Evolutionary conservation across 2,888 invertebrate genomes (phyloP), one percentile per base, ranked within the genome.

Genomic region (Noctua janthe): DNA sequence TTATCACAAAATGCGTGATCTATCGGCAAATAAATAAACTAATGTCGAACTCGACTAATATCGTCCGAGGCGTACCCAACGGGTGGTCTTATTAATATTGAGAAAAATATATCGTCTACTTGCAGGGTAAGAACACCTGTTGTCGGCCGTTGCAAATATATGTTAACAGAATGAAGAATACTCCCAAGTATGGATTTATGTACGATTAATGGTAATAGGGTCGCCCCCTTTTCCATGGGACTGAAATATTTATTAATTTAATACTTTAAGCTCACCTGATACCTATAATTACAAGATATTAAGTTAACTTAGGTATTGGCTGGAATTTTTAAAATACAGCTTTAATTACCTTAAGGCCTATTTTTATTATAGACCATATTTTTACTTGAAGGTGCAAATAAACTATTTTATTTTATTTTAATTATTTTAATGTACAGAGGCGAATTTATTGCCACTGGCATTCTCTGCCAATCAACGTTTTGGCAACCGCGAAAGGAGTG

Each of bases 1-100:
- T 87, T 87, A 87, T 84, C 74, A 87, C 23, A 69, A 82, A 74
- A n/a, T 69, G 54, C 71, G 89, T 88, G 89, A 89, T 89, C 88
- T 89, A 89, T 89, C 82, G 89, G 83, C 88, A 87, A 89, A 89
- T 89, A 89, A 89, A 89, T 89, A 90, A 90, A 90, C 75, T 85
- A 77, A 87, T 90, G 86, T 90, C 87, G 88, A 90, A 90, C 74
- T 79, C 82, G 71, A 86, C 87, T 85, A 88, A 89, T 89, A 87
- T 86, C 83, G 82, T 82, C 81, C 85, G 84, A 82, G 85, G 64
- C 77, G 80, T 67, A 71, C 89, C 39, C 90, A 67, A 90, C 90
- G 90, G 90, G 90, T 90, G 90, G 90, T 89, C 90, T 82, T 82
- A 84, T 86, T 89, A 90, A 86, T 88, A 88, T 90, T 82, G 87